Evolutionary conservation across 2,113 vertebrate species (phyloP).

Genomic region (Toxotes chatareus): DNA sequence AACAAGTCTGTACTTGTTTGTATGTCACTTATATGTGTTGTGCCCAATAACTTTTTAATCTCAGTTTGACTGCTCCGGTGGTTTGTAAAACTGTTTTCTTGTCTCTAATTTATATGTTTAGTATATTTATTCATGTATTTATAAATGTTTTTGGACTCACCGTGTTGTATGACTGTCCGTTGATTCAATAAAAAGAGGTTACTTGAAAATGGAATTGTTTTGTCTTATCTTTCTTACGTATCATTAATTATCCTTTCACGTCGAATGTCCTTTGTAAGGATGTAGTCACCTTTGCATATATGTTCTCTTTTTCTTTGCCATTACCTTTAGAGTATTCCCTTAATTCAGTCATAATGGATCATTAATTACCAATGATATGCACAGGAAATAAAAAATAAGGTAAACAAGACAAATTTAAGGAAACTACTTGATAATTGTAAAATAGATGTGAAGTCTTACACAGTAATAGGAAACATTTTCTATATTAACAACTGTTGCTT

Average conservation of each 20-base stretch:
- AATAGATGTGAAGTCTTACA: background rate
- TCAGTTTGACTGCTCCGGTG: background rate
- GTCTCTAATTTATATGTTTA: background rate
- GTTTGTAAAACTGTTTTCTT: background rate
- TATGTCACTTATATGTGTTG: background rate
- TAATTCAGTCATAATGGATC: no score
- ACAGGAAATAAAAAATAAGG: background rate
- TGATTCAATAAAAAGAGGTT: conserved; percentile 21
- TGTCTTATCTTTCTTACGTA: background rate
- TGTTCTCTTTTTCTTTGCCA: background rate
- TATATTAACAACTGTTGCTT: background rate
- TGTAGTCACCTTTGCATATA: background rate
- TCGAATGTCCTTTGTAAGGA: background rate
- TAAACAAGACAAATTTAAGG: background rate
- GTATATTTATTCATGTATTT: conserved; percentile 67
- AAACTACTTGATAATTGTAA: background rate
- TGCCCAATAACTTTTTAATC: background rate
- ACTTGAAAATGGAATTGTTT: background rate
- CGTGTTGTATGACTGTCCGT: background rate
- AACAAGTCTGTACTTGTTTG: background rate
- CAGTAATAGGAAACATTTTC: background rate
- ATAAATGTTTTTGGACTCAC: background rate
- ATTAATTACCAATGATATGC: background rate
- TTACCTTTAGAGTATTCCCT: background rate
- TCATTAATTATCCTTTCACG: background rate